These are phyloP conservation scores for Campylorhamphus procurvoides DNA, from an alignment of 2,113 vertebrate genomes.

Conservation along the genomic window DNA sequence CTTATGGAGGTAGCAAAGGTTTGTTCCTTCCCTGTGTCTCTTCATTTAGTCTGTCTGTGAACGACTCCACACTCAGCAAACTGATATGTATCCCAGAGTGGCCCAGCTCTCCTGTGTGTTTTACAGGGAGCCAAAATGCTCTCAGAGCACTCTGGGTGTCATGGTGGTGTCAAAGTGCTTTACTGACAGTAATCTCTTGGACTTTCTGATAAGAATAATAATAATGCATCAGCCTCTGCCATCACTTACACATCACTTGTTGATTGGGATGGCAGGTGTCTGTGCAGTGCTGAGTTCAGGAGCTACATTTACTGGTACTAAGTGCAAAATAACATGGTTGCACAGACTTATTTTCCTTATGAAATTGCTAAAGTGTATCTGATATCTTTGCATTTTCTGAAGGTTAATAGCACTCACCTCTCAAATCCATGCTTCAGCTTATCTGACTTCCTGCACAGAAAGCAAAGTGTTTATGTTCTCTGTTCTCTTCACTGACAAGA, in stretches of 20 bases:
- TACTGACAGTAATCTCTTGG: not conserved
- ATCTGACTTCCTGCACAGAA: not conserved
- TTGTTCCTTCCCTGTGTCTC: not conserved
- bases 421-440: not conserved
- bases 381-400: not conserved
- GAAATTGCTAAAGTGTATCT: not conserved
- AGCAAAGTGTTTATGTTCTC: not conserved
- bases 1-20: not conserved
- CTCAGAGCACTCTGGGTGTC: not conserved
- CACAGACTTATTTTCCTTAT: not conserved
- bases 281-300: not conserved
- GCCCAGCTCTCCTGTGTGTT: rapidly evolving
- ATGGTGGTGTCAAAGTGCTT: not conserved
- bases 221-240: not conserved
- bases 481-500: not conserved
- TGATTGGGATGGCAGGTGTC: not conserved
- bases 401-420: not conserved
- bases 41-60: not conserved
- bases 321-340: not conserved
- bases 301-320: not conserved
- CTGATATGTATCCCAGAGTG: not conserved
- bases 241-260: rapidly evolving
- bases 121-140: not conserved
- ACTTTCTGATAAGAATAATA: not conserved
- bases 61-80: not conserved